These are phyloP conservation scores for Phaedon cochleariae DNA, from an alignment of 2,888 invertebrate genomes.

Conservation along the genomic window DNA sequence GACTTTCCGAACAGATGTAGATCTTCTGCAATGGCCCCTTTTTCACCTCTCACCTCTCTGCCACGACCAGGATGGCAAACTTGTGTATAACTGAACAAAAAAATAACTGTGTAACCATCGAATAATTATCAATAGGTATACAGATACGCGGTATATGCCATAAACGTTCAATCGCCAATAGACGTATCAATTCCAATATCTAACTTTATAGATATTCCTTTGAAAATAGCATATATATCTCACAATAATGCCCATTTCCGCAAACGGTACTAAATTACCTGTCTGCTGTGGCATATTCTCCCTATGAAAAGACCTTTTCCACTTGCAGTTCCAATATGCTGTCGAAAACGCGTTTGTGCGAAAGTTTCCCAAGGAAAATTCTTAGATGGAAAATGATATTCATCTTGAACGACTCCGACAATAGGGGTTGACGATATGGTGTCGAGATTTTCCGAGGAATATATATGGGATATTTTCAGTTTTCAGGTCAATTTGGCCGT, in stretches of 20 bases:
- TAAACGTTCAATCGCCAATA: too few relatives aligned
- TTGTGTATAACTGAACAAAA: too few relatives aligned
- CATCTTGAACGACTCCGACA: conserved; percentile 12
- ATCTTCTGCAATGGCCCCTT: too few relatives aligned
- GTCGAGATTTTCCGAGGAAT: background rate
- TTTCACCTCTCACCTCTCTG: too few relatives aligned
- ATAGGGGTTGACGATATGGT: conserved; percentile 9
- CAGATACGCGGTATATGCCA: too few relatives aligned
- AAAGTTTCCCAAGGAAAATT: background rate
- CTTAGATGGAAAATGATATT: conserved; percentile 7
- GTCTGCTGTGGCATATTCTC: background rate
- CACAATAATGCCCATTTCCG: background rate
- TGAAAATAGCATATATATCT: too few relatives aligned
- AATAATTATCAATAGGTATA: too few relatives aligned
- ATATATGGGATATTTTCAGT: background rate
- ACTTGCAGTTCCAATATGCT: background rate
- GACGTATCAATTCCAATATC: too few relatives aligned
- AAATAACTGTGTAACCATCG: too few relatives aligned
- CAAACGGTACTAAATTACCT: background rate
- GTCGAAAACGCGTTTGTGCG: background rate
- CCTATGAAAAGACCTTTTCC: background rate
- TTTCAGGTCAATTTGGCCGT: background rate
- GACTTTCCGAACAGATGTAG: too few relatives aligned
- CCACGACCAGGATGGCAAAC: too few relatives aligned
- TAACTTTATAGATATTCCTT: too few relatives aligned